Conservation (phyloP, 1,140 invertebrate genomes). For the Euura saliciscinereae region DNA sequence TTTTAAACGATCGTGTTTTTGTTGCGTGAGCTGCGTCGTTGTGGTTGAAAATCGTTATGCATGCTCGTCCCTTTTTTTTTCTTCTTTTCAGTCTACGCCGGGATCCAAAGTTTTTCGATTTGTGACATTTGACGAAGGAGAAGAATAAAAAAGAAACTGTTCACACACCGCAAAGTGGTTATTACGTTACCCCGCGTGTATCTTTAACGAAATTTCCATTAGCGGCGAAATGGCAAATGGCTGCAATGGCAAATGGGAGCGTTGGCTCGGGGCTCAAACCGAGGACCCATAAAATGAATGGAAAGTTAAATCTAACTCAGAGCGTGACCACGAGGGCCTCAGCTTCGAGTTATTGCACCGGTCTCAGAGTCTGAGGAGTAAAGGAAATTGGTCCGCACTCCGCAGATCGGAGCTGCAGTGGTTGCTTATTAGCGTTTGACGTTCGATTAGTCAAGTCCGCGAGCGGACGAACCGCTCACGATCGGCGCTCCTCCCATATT, state of each 20-base stretch:
- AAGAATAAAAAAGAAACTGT: no score
- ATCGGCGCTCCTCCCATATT: slow-evolving; percentile 43
- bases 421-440: slow-evolving; percentile 59
- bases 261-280: background rate
- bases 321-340: background rate
- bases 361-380: slow-evolving; percentile 7
- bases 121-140: no score
- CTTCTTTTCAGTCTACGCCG: no score
- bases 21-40: no score
- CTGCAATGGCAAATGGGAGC: background rate
- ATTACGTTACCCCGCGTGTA: no score
- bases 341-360: background rate
- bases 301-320: slow-evolving; percentile 5
- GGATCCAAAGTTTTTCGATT: no score
- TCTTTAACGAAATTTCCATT: no score
- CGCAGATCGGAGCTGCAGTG: slow-evolving; percentile 43
- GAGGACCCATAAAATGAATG: background rate
- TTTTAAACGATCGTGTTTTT: no score
- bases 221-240: no score
- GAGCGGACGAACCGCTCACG: slow-evolving; percentile 31
- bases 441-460: slow-evolving; percentile 57
- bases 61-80: no score
- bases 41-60: no score
- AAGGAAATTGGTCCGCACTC: slow-evolving; percentile 46
- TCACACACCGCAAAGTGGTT: no score